phyloP scores from a whole-genome alignment of 2,797 vertebrate genomes.

The Vireo griseus region DNA sequence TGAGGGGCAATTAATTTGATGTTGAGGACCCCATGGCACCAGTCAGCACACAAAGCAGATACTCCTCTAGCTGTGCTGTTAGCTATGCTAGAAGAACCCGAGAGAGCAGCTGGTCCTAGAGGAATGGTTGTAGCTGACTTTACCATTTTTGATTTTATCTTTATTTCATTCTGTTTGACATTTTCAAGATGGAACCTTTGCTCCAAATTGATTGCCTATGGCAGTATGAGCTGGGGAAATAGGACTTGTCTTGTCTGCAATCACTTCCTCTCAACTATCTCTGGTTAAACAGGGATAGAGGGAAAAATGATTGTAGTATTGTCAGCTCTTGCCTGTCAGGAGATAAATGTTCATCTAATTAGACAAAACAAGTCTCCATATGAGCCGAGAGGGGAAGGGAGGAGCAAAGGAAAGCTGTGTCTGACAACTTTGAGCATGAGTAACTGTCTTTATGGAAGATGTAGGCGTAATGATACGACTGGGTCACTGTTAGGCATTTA shows the following conservation, averaged over 20 bases:
- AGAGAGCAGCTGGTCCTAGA: not conserved
- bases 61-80: not conserved
- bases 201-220: conserved; percentile 30
- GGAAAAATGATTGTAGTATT: not conserved
- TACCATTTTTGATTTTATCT: not conserved
- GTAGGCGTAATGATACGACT: not conserved
- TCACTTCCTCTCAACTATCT: conserved; percentile 1
- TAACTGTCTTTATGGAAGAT: not conserved
- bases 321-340: conserved; percentile 15
- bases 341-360: conserved; percentile 43
- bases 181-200: conserved; percentile 37
- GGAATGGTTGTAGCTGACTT: not conserved
- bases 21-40: not conserved
- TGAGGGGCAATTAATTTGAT: not conserved
- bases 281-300: not conserved
- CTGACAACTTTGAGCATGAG: not conserved
- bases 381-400: not conserved
- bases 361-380: not conserved
- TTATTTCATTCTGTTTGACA: not conserved
- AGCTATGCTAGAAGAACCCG: not conserved
- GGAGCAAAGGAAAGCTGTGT: not conserved
- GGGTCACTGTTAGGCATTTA: not conserved
- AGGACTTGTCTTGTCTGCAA: not conserved
- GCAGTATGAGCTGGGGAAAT: not conserved
- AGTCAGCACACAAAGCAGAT: not conserved